Base-by-base conservation (phyloP, 2,888 invertebrate species). In the Meteorus cinctellus region DNA sequence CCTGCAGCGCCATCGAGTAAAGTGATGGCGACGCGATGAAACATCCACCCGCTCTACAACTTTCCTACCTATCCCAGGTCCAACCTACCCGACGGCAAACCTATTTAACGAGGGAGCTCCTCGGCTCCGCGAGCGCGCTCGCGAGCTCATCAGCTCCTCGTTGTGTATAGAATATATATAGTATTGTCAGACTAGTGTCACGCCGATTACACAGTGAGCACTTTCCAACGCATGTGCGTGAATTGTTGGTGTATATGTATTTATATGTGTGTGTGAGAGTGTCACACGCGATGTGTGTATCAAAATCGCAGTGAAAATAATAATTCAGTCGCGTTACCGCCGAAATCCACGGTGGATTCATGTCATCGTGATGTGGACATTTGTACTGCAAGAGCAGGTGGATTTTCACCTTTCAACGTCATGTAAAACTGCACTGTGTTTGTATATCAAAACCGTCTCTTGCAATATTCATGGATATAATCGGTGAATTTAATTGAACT, bases 41-140 rank as follows among this genome's bases (percentile, higher is more conserved):
- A 74, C 74, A 77, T 74, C 72, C 81, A 80, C 77, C 80, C 80
- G 80, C 80, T 81, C 80, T 77, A 76, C 79, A 77, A 76, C 79
- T 79, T 80, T 74, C 79, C 81, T 78, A 82, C 78, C 81, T 78
- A 80, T 81, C 82, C 81, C 82, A 80, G 81, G 80, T 82, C 80
- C 82, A 81, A 82, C 80, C 80, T 82, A 81, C 74, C 80, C 82
- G 78, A 82, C 81, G 73, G 68, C 79, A 80, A 82, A 81, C 80
- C 82, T 80, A 81, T 79, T 82, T 82, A 82, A 81, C 80, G 81
- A 80, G 81, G 81, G 80, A 82, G 79, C 81, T 82, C 79, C 82
- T 78, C 77, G 73, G 74, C 72, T 72, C 79, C 77, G 74, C 72
- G 77, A 78, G 79, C 78, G 66, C 75, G 74, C 77, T 80, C 77